Conservation (phyloP, 2,113 vertebrate species). For the Procavia capensis region DNA sequence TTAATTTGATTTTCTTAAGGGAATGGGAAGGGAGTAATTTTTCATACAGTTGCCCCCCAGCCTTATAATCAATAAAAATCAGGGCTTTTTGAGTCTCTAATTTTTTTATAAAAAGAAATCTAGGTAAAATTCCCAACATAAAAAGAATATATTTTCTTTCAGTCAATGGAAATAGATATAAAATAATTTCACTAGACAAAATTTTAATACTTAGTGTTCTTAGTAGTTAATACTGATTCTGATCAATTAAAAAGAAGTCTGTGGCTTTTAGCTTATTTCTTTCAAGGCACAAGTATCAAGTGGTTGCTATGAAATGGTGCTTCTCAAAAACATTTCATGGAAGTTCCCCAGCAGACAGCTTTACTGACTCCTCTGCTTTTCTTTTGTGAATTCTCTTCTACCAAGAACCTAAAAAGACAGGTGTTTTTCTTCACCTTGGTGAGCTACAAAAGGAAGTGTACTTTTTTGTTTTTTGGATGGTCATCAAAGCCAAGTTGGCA, state of each 20-base stretch:
- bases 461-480: background rate
- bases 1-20: slow-evolving; percentile 72
- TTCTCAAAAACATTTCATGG: background rate
- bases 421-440: background rate
- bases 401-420: background rate
- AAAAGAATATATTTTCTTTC: slow-evolving; percentile 48
- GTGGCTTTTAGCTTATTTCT: slow-evolving; percentile 28
- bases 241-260: slow-evolving; percentile 15
- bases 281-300: background rate
- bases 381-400: background rate
- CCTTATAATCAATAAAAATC: background rate
- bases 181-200: slow-evolving; percentile 39
- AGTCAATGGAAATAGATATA: slow-evolving; percentile 71
- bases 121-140: background rate
- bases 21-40: slow-evolving; percentile 21
- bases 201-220: background rate
- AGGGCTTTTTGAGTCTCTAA: slow-evolving; percentile 61
- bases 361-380: rapidly evolving
- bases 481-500: background rate
- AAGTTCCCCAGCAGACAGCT: background rate
- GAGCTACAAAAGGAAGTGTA: background rate
- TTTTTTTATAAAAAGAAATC: background rate
- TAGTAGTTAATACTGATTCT: background rate
- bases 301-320: background rate
- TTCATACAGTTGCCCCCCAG: background rate